Base-by-base conservation (phyloP, 1,140 invertebrate species). In the Camponotus pennsylvanicus region DNA sequence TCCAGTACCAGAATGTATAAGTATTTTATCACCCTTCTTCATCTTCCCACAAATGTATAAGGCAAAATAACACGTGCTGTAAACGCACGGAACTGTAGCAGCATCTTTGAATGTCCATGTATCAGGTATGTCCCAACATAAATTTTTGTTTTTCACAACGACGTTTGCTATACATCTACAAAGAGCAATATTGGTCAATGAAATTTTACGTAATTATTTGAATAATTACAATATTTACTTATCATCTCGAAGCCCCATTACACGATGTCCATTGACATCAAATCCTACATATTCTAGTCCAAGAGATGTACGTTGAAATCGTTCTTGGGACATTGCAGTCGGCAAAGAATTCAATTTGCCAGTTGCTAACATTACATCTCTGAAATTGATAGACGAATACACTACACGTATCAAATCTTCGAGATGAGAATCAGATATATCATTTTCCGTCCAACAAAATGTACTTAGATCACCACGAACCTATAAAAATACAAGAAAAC, bases 101-200 rank as follows among this genome's bases (percentile, higher is more conserved):
- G 98, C 98, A 69, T 99, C 97, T 92, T 98, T 97, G 27, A 99
- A 94, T 3, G 96, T 96, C 98, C 98, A 99, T 8, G 96, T 90
- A 2, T 98, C 96, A 1, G 98, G 98, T 42, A 99, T 95, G 9
- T 96, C 92, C 98, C 98, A 99, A 34, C 97, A 91, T 9, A 98
- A 96, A 32, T 95, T 94, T 49, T 49, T 49, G 92, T 98, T 97
- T 37, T 95, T 95, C 63, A 96, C 71, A 4, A 97, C 92, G 80
- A 96, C 87, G 49, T 97, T 97, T 0, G 97, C 92, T 75, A 98
- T 93, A 5, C 96, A 96, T 67, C 95, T 95, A 15, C 64, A 77
- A 78, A 11, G 15, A 66, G 42, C 9, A 70, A 32, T 9, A 5
- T 70, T 32, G 3, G 6, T 21, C 21, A 0, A 21, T 21, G 21